Evolutionary conservation across 1,140 invertebrate species (phyloP).

Genomic region (Capitella teleta): DNA sequence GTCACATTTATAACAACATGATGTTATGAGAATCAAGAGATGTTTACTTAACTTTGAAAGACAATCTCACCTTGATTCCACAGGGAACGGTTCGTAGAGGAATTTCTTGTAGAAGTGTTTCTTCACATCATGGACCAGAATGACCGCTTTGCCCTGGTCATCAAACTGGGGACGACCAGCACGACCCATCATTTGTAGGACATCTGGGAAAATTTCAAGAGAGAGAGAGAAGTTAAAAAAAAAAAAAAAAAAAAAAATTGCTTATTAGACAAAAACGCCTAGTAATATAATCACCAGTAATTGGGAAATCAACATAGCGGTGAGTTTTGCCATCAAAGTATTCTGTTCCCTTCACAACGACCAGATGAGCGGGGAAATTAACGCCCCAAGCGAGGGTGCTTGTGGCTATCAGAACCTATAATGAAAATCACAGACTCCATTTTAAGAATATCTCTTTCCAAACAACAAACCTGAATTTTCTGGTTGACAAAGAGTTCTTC

Average conservation of each 20-base stretch:
- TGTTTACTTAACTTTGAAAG: background rate
- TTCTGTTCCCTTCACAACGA: constrained; percentile 64
- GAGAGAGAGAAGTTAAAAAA: no score
- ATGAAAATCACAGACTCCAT: no score
- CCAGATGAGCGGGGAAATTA: constrained; percentile 91
- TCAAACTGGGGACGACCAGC: constrained; percentile 95
- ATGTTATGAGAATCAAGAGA: background rate
- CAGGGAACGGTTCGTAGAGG: constrained; percentile 96
- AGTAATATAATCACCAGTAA: constrained; percentile 92
- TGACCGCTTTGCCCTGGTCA: constrained; percentile 85
- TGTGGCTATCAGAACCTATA: constrained; percentile 84
- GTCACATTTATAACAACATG: background rate
- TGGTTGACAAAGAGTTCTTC: constrained; percentile 94
- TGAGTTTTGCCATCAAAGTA: constrained; percentile 95
- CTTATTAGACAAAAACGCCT: no score
- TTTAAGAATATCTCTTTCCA: background rate
- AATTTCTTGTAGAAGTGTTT: constrained; percentile 99
- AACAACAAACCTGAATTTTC: constrained; percentile 81
- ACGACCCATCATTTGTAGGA: constrained; percentile 98
- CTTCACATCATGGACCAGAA: constrained; percentile 94
- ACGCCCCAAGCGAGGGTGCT: constrained; percentile 98
- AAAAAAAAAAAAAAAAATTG: no score
- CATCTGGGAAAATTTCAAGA: constrained; percentile 45
- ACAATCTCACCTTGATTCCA: constrained; percentile 64
- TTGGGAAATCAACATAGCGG: constrained; percentile 97